Base-by-base conservation (phyloP, 2,888 invertebrate genomes). In the Ptychoptera albimana region DNA sequence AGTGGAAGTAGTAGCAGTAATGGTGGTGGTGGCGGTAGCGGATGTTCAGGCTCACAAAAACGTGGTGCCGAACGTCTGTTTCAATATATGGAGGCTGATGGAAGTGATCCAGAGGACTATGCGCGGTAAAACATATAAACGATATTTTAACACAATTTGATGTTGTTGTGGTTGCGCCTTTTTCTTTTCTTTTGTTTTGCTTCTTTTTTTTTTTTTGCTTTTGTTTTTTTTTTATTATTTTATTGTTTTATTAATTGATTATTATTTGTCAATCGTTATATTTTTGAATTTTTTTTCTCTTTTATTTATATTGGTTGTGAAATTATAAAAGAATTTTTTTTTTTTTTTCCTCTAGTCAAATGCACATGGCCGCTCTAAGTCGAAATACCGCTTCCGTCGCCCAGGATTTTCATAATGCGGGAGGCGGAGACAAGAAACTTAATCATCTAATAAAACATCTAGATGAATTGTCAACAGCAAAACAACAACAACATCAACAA, bases 1-100 rank as follows among this genome's bases (percentile, higher is more conserved):
- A 64, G 64, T 47, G 62, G 64, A 46, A 64, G 61, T 46, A 64
- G 65, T 13, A 41, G 29, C 15, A 41, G 16, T 11, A 41, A 41
- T 41, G 14, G 41, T 8, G 31, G 31, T 40, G 31, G 31, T 40
- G 41, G 41, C 50, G 53, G 50, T 47, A 60, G 60, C 52, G 55
- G 60, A 44, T 55, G 59, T 49, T 60, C 60, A 39, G 60, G 57
- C 46, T 46, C 45, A 52, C 64, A 60, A 55, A 66, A 68, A 56
- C 73, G 74, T 51, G 79, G 79, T 50, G 79, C 79, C 45, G 78
- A 77, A 52, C 69, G 79, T 47, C 70, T 80, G 45, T 80, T 80
- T 67, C 79, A 74, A 56, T 82, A 76, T 70, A 72, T 79, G 70
- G 82, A 77, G 66, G 82, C 81, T 50, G 80, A 80, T 67, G 78